Evolutionary conservation across 2,888 invertebrate genomes (phyloP), one percentile per base, ranked within the genome.

Genomic region (Tetheella fluctuosa): DNA sequence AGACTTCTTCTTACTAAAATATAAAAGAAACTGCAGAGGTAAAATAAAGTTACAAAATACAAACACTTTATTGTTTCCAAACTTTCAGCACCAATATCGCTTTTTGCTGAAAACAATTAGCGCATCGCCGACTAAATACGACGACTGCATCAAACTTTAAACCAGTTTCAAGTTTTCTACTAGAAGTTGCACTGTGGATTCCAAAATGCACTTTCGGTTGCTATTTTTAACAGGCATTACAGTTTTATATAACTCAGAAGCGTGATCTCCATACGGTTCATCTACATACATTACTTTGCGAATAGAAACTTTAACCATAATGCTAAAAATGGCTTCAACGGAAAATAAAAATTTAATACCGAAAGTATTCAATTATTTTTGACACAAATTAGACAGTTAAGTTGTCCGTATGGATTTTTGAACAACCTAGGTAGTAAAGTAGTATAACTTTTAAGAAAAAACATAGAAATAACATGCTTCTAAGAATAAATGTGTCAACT

Each of bases 71-170:
- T n/a, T 20, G 48, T 48, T 48, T 15, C 48, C 48, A 48, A 48
- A 48, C 20, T 48, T 48, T 48, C 20, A 20, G 54, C 39, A 52
- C 23, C 52, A 58, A 59, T 55, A 61, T 65, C 65, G 54, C 61
- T 59, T 62, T 56, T 60, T 65, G 67, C 69, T 65, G 70, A 77
- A 80, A 81, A 83, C 79, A 83, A 84, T 82, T 79, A 81, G 75
- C 71, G 65, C 67, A 68, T 71, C 66, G 68, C 75, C 67, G 74
- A 34, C 71, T 77, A 73, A 77, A 78, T 79, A 68, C 75, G 70
- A 69, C 70, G 66, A 78, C 77, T 81, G 81, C 74, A 82, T 81
- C 80, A 81, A 86, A 86, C 77, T 82, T 81, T 76, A 69, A 80
- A 75, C 74, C 73, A 72, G 71, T 77, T 69, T 74, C 72, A 81